Percentiles rank a stretch among this genome's conserved stretches.
These are phyloP conservation scores for Mormyrus proboscirostris DNA, from an alignment of 2,797 vertebrate species.

Conservation along the genomic window DNA sequence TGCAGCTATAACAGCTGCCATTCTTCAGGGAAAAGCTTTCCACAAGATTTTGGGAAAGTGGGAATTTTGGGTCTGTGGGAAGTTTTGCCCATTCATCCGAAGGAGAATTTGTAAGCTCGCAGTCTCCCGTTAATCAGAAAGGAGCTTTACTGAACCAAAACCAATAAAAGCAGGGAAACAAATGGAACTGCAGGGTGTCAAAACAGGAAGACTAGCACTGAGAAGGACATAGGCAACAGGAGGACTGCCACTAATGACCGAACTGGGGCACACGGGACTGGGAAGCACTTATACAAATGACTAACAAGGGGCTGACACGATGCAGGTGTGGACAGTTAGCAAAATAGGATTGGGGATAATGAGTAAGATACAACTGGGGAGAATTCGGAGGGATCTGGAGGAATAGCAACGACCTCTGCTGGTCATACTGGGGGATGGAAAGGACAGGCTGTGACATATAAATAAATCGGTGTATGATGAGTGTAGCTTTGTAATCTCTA, in stretches of 20 bases:
- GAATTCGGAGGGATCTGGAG: background rate
- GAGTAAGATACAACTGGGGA: background rate
- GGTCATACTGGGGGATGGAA: background rate
- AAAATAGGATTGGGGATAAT: background rate
- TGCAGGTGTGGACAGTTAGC: background rate
- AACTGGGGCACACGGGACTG: background rate
- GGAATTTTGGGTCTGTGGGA: background rate
- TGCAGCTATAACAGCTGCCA: background rate
- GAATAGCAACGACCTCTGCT: background rate
- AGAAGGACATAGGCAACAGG: background rate
- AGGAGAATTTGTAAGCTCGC: background rate
- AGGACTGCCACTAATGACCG: background rate
- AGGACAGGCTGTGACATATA: background rate
- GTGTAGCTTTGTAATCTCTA: background rate
- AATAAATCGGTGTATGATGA: background rate
- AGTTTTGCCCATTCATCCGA: background rate
- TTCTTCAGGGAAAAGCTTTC: background rate
- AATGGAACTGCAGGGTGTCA: background rate
- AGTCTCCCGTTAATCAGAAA: background rate
- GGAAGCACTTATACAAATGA: background rate
- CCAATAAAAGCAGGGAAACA: background rate
- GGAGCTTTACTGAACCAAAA: background rate
- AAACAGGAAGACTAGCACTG: background rate
- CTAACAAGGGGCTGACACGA: background rate
- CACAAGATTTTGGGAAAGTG: background rate